Conservation (phyloP, 2,888 invertebrate species). For the Chouioia cunea region DNA sequence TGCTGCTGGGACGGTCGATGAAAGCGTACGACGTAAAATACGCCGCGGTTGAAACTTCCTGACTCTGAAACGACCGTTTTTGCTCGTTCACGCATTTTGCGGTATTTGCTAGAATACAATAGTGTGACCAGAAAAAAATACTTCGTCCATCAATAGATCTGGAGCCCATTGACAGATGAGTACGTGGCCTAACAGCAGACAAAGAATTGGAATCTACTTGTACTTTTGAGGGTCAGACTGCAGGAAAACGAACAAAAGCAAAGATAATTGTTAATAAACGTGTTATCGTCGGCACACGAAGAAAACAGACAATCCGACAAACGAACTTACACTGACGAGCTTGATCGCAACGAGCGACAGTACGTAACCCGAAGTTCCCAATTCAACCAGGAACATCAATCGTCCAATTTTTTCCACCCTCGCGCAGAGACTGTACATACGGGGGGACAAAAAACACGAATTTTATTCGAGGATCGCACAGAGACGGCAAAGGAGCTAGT, state of each 20-base stretch:
- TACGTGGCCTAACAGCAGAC: not conserved
- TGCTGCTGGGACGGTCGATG: too few relatives aligned
- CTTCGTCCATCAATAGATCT: slow-evolving; percentile 22
- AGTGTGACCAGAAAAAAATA: slow-evolving; percentile 12
- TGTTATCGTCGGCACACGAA: too few relatives aligned
- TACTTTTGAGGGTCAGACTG: slow-evolving; percentile 17
- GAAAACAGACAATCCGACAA: too few relatives aligned
- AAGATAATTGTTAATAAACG: not conserved
- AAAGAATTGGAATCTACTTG: slow-evolving; percentile 1
- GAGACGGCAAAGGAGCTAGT: too few relatives aligned
- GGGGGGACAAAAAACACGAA: not conserved
- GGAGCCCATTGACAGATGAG: slow-evolving; percentile 18
- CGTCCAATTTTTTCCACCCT: not conserved
- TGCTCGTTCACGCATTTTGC: too few relatives aligned
- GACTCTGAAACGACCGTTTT: too few relatives aligned
- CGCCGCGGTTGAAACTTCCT: too few relatives aligned
- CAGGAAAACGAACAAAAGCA: not conserved
- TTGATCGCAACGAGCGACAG: slow-evolving; percentile 21
- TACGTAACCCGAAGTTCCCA: slow-evolving; percentile 7
- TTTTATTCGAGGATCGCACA: too few relatives aligned
- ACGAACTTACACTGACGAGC: slow-evolving; percentile 20
- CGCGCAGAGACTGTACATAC: not conserved
- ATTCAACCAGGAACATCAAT: not conserved
- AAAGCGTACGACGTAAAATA: too few relatives aligned
- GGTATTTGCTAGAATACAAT: too few relatives aligned